Base-by-base conservation (phyloP, 2,113 vertebrate species). In the Neolamprologus longior region DNA sequence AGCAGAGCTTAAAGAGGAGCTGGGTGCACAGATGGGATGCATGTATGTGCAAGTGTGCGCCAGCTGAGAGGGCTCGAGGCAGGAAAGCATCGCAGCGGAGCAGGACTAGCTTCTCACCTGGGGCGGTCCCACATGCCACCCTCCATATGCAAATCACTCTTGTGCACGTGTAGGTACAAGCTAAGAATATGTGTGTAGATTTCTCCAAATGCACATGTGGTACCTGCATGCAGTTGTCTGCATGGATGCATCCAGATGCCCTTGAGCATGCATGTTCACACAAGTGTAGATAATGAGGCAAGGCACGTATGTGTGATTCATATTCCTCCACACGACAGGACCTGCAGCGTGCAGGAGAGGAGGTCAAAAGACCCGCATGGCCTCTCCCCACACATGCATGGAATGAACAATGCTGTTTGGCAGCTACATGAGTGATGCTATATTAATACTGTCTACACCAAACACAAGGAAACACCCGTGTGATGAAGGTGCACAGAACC, bases 41-140 rank as follows among this genome's bases (percentile, higher is more conserved):
- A 54, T 90, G 90, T 42, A 68, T 82, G 88, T 90, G 95, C 93
- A 95, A 95, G 88, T 93, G 83, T 91, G 92, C 45, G 89, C 84
- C 93, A 92, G 86, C 89, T 86, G 94, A 90, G 89, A 82, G 66
- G 90, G 88, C 82, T 84, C 31, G 54, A 76, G 81, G 80, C 71
- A 86, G 63, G 40, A 47, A n/a, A 63, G 83, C 81, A 86, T 89
- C 13, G 88, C 61, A 92, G 83, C 73, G 45, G 28, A 86, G 52
- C 83, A 61, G 52, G 28, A 83, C 50, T 15, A n/a, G 17, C 50
- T 84, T 24, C 54, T 86, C 53, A 54, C 85, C 84, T 5, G 86
- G n/a, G 85, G 90, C 61, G 1, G 47, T 78, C 81, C 85, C 86
- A 55, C 52, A 58, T 83, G 78, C 58, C 21, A 42, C 68, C 76